phyloP scores from a whole-genome alignment of 2,797 vertebrate species.

The Microctenopoma stevenorrisi region DNA sequence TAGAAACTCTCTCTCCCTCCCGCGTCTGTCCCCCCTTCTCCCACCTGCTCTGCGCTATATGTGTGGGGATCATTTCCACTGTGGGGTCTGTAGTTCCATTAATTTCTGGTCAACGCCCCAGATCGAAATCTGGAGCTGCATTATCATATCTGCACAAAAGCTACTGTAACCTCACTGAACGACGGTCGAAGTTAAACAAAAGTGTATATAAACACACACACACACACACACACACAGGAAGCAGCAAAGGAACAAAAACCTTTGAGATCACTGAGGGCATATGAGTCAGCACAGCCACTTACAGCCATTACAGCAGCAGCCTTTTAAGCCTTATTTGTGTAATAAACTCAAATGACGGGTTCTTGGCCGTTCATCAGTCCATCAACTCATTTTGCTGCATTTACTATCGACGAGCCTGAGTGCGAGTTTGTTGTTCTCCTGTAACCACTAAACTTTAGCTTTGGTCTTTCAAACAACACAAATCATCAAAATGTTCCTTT shows the following conservation, averaged over 20 bases:
- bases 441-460: slow-evolving; percentile 31
- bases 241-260: slow-evolving; percentile 52
- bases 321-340: slow-evolving; percentile 64
- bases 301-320: slow-evolving; percentile 67
- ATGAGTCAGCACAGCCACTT: slow-evolving; percentile 71
- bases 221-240: too few relatives aligned
- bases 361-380: slow-evolving; percentile 56
- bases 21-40: background rate
- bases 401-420: slow-evolving; percentile 47
- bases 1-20: background rate
- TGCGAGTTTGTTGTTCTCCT: slow-evolving; percentile 10
- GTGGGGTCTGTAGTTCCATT: background rate
- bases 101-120: slow-evolving; percentile 12
- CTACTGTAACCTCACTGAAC: background rate
- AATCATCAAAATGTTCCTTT: too few relatives aligned
- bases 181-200: background rate
- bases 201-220: too few relatives aligned
- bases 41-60: slow-evolving; percentile 5
- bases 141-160: background rate
- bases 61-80: slow-evolving; percentile 9
- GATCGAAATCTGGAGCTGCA: slow-evolving; percentile 1
- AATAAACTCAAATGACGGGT: slow-evolving; percentile 75
- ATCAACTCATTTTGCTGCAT: slow-evolving; percentile 37
- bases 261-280: slow-evolving; percentile 48
- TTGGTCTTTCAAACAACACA: too few relatives aligned